phyloP scores from a whole-genome alignment of 2,797 vertebrate genomes.

The Perdix hodgsoniae region DNA sequence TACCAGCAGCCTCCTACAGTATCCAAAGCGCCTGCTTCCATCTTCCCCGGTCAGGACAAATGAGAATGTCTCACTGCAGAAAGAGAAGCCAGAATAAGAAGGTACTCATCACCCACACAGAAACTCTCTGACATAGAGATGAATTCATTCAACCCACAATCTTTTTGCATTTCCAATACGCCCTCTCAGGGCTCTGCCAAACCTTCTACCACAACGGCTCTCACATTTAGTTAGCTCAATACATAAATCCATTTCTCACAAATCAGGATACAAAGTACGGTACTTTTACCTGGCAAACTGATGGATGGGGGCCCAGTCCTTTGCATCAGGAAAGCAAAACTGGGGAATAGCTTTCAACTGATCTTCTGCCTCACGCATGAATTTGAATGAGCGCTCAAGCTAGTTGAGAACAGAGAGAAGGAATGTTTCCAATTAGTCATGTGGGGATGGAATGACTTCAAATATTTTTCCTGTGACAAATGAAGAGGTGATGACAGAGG shows the following conservation, averaged over 20 bases:
- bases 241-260: neutral
- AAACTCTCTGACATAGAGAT: neutral
- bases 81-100: constrained; percentile 6
- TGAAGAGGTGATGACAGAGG: constrained; percentile 68
- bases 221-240: neutral
- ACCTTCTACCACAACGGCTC: neutral
- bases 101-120: neutral
- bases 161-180: neutral
- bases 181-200: neutral
- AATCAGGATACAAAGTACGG: neutral
- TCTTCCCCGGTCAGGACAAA: constrained; percentile 93
- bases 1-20: constrained; percentile 94
- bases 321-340: constrained; percentile 92
- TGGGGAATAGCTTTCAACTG: constrained; percentile 92
- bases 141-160: neutral
- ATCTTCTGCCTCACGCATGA: constrained; percentile 91
- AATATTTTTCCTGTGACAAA: constrained; percentile 66
- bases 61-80: constrained; percentile 89
- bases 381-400: constrained; percentile 90
- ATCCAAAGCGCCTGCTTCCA: constrained; percentile 90
- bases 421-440: constrained; percentile 75
- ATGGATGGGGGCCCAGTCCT: constrained; percentile 89
- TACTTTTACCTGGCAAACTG: constrained; percentile 86
- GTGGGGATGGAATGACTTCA: constrained; percentile 64
- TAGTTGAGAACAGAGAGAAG: constrained; percentile 64